phyloP scores from a whole-genome alignment of 2,797 vertebrate species.

The Phylloscopus collybita region DNA sequence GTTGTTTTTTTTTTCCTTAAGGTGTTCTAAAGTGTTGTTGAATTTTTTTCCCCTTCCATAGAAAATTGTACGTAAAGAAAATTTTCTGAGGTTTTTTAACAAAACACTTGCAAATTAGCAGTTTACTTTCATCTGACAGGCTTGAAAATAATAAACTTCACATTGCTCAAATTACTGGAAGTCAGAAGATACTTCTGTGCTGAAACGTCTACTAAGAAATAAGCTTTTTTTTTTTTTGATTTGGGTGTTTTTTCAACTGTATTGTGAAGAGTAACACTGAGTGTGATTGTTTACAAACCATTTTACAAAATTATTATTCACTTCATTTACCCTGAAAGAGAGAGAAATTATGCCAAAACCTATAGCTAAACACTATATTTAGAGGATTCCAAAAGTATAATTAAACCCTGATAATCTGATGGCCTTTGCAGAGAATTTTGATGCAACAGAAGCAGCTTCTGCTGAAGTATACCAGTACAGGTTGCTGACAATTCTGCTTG shows the following conservation, averaged over 20 bases:
- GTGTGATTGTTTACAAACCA: accelerated
- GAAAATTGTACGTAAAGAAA: neutral
- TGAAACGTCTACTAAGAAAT: neutral
- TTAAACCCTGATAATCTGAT: neutral
- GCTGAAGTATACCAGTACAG: neutral
- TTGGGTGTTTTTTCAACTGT: neutral
- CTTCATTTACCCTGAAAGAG: neutral
- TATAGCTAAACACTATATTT: neutral
- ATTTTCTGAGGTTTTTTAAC: neutral
- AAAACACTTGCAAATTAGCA: neutral
- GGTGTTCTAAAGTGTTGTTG: accelerated
- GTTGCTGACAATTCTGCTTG: neutral
- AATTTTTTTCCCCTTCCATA: neutral
- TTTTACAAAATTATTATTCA: neutral
- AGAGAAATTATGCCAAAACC: neutral
- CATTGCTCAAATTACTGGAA: neutral
- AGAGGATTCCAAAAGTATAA: neutral
- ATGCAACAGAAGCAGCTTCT: too few species aligned
- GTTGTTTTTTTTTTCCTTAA: neutral
- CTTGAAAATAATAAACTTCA: neutral
- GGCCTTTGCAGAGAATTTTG: neutral
- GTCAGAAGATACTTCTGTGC: neutral
- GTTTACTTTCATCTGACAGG: neutral
- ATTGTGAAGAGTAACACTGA: neutral
- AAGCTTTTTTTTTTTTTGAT: accelerated